Percentiles rank a stretch among this genome's conserved stretches.
phyloP scores from a whole-genome alignment of 2,797 vertebrate species.

The Sebastes oblongus region DNA sequence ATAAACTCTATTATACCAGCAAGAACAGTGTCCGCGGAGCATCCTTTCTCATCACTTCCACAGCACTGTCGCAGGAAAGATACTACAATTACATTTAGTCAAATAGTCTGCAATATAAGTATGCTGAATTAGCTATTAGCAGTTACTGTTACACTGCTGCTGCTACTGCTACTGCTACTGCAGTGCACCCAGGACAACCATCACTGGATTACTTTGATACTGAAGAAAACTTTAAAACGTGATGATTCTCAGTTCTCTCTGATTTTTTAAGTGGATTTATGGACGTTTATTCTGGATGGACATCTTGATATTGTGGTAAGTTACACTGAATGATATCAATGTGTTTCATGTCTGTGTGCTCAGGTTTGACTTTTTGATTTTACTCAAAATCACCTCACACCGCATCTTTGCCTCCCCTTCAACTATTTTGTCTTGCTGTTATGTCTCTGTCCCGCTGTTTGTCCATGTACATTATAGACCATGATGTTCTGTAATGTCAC shows the following conservation, averaged over 20 bases:
- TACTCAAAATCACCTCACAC: not conserved
- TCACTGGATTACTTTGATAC: not conserved
- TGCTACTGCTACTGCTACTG: not conserved
- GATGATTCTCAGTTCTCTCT: not conserved
- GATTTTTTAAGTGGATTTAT: not conserved
- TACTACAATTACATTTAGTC: too few species aligned
- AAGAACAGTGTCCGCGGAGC: too few species aligned
- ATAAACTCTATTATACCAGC: too few species aligned
- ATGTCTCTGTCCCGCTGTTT: not conserved
- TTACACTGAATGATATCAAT: not conserved
- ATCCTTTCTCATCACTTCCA: too few species aligned
- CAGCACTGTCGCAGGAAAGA: too few species aligned
- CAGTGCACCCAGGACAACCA: not conserved
- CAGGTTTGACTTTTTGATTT: not conserved
- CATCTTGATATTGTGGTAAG: not conserved
- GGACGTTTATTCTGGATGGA: not conserved
- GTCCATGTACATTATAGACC: not conserved
- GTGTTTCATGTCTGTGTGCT: not conserved
- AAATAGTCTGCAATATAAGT: not conserved
- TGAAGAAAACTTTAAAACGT: not conserved
- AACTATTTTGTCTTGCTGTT: not conserved
- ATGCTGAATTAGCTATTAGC: not conserved
- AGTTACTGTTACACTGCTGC: not conserved
- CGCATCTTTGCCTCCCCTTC: not conserved
- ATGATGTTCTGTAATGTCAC: not conserved